Conservation (phyloP, 2,888 invertebrate species). For the Luffia ferchaultella region DNA sequence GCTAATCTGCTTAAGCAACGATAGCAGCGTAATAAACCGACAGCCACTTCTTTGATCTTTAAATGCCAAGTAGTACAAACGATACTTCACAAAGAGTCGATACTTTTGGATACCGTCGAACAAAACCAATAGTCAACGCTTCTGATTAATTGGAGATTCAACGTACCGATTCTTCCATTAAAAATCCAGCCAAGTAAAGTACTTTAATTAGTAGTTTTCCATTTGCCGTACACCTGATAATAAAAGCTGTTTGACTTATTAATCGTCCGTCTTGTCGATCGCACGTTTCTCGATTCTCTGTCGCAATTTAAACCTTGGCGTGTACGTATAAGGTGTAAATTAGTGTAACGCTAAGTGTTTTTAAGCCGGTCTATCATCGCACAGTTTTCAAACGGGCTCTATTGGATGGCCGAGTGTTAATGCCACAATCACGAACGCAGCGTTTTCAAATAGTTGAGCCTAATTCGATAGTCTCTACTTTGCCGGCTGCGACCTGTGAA, state of each 20-base stretch:
- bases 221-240: conserved; percentile 49
- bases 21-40: not conserved
- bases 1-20: not conserved
- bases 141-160: conserved; percentile 56
- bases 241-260: conserved; percentile 50
- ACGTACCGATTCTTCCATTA: conserved; percentile 37
- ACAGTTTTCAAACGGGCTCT: conserved; percentile 37
- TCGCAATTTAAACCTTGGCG: conserved; percentile 31
- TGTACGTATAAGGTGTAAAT: conserved; percentile 26
- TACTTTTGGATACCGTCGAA: conserved; percentile 32
- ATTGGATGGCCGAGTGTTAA: conserved; percentile 51
- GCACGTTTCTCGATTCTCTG: conserved; percentile 16
- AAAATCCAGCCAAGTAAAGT: conserved; percentile 37
- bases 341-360: conserved; percentile 18
- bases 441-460: conserved; percentile 55
- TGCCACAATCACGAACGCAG: conserved; percentile 49
- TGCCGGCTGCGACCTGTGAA: conserved; percentile 40
- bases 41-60: conserved; percentile 31
- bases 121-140: not conserved
- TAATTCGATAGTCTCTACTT: conserved; percentile 55
- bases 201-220: conserved; percentile 60
- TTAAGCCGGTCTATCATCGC: conserved; percentile 33
- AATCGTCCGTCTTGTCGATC: conserved; percentile 27
- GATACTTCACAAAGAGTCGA: conserved; percentile 45
- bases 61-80: conserved; percentile 54